A percentile compares a stretch with the other conserved stretches of the same genome.
phyloP scores from a whole-genome alignment of 1,140 invertebrate species.

The Pentalonia nigronervosa region DNA sequence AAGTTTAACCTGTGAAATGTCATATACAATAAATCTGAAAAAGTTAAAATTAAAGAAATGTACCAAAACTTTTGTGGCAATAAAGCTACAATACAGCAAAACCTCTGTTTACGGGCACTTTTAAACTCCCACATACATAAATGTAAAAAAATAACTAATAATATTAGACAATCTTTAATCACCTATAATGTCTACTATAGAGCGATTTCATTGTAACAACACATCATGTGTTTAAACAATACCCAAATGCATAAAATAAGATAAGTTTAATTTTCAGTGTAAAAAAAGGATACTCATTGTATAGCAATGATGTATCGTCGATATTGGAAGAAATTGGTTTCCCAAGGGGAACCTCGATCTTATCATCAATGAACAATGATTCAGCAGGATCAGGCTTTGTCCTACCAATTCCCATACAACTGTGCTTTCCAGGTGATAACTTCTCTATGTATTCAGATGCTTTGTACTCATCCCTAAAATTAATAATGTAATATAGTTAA shows the following conservation, averaged over 20 bases:
- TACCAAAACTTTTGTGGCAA: not conserved
- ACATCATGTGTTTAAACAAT: no score
- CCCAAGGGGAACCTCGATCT: conserved; percentile 81
- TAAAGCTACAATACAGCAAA: not conserved
- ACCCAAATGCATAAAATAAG: not conserved
- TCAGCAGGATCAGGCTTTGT: conserved; percentile 75
- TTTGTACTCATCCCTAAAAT: conserved; percentile 60
- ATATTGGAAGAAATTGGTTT: conserved; percentile 66
- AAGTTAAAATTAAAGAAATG: conserved; percentile 49
- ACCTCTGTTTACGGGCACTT: not conserved
- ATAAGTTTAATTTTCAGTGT: not conserved
- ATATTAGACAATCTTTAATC: not conserved
- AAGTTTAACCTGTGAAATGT: conserved; percentile 85
- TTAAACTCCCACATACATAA: not conserved
- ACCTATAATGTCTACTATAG: not conserved
- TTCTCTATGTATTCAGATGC: conserved; percentile 79
- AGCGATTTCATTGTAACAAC: not conserved
- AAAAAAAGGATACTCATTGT: conserved; percentile 81
- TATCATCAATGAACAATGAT: conserved; percentile 66
- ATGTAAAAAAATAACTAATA: not conserved
- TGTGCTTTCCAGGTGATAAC: conserved; percentile 79
- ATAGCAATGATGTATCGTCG: conserved; percentile 71
- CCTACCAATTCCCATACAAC: conserved; percentile 78
- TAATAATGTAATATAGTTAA: not conserved
- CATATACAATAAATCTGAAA: conserved; percentile 86